Evolutionary conservation across 2,888 invertebrate species (phyloP), one percentile per base, ranked within the genome.

Genomic region (Ligdia adustata): DNA sequence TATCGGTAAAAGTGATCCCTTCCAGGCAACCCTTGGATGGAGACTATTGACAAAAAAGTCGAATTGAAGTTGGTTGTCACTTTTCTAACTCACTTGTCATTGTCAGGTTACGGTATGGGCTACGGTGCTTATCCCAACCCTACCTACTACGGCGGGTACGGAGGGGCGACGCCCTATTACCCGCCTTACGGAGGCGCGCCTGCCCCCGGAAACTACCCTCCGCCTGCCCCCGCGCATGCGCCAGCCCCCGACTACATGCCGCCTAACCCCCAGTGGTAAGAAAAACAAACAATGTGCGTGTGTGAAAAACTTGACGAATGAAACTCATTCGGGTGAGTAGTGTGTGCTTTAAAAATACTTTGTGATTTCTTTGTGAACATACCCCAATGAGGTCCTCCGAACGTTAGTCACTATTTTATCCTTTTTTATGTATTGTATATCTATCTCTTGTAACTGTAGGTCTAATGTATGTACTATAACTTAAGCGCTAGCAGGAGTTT

Each of bases 131-230:
- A 85, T 57, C 79, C 84, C 3, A 87, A 82, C 61, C 82, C 90
- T 18, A 81, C 91, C 24, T 92, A 91, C 64, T 92, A 92, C 74
- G 91, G 90, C 12, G 91, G 89, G 31, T 92, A 92, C 72, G 88
- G 90, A 7, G 83, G 84, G 56, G 76, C 57, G 13, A 54, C 90
- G 38, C 73, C 86, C 45, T 91, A 92, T 63, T 91, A 91, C 69
- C 84, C 90, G 4, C 73, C 79, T 9, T 90, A 90, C 65, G 80
- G 80, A 4, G 65, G 66, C 14, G 70, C 79, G 35, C 77, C 84
- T 20, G 48, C 22, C 20, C 43, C 59, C 50, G 76, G 76, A 49
- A 83, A 62, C 55, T 71, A 72, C 37, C 63, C 61, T 40, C 68
- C 75, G 7, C 63, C 61, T 29, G 56, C 72, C 27, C 60, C 65